Conservation (phyloP, 2,888 invertebrate genomes). For the Cerceris ruficornis region DNA sequence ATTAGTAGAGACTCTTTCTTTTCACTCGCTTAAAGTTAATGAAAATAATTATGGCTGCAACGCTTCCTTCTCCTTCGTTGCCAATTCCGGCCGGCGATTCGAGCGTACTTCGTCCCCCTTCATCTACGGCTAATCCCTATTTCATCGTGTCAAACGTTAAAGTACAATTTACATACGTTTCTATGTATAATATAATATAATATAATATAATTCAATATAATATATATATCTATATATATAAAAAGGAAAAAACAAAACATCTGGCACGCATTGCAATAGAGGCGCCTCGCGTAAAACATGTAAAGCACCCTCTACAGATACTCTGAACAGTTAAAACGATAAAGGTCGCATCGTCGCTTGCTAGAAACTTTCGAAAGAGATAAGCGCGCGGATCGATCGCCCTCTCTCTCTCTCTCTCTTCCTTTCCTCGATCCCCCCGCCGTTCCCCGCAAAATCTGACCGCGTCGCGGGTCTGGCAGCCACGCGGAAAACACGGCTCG, state of each 20-base stretch:
- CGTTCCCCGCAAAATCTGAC: background rate
- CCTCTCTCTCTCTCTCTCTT: background rate
- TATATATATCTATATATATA: no score
- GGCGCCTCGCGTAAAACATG: background rate
- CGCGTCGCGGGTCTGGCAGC: no score
- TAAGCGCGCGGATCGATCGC: background rate
- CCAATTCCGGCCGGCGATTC: slow-evolving; percentile 10
- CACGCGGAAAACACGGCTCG: no score
- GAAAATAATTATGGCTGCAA: slow-evolving; percentile 20
- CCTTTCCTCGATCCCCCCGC: background rate
- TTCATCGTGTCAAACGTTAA: slow-evolving; percentile 12
- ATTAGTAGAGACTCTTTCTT: slow-evolving; percentile 36
- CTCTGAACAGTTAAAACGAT: background rate
- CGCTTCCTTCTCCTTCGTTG: background rate
- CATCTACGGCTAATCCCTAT: background rate
- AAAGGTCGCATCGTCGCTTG: background rate
- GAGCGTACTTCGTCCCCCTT: no score
- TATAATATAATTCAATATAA: no score
- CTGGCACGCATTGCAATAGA: background rate
- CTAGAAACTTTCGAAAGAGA: background rate
- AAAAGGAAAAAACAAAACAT: background rate
- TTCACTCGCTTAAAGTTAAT: slow-evolving; percentile 8
- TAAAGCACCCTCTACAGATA: slow-evolving; percentile 1
- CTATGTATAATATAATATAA: background rate
- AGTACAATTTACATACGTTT: background rate